A percentile compares a stretch with the other conserved stretches of the same genome.
These are phyloP conservation scores for Bujurquina vittata DNA, from an alignment of 2,113 vertebrate genomes.

Conservation along the genomic window DNA sequence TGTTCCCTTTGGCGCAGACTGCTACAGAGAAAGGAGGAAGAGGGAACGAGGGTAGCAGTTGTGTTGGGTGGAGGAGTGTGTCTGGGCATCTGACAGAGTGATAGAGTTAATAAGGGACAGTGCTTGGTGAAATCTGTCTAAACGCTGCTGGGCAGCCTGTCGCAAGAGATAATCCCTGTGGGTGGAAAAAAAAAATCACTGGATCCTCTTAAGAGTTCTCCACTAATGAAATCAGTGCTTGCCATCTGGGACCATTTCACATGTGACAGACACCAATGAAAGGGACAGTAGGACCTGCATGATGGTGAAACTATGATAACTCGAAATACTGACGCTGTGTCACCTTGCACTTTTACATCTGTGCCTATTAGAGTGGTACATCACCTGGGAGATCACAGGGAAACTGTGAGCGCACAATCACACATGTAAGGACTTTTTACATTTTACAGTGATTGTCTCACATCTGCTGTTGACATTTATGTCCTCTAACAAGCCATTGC, in stretches of 20 bases:
- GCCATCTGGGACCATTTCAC: constrained; percentile 60
- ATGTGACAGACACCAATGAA: constrained; percentile 45
- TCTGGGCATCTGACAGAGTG: constrained; percentile 38
- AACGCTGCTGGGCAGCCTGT: constrained; percentile 24
- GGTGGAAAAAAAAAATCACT: not conserved
- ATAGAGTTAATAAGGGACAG: constrained; percentile 65
- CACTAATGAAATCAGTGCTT: constrained; percentile 61
- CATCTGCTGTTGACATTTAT: constrained; percentile 47
- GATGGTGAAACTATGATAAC: constrained; percentile 62
- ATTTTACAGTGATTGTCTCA: constrained; percentile 26
- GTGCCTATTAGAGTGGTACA: constrained; percentile 37
- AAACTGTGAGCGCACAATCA: not conserved
- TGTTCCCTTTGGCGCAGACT: constrained; percentile 46
- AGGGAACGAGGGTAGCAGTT: not conserved
- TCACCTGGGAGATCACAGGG: not conserved
- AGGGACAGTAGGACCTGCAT: constrained; percentile 13
- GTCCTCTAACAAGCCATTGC: constrained; percentile 36
- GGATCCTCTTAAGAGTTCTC: constrained; percentile 45
- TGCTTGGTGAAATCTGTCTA: constrained; percentile 49
- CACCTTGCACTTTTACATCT: constrained; percentile 15
- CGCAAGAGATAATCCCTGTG: constrained; percentile 46
- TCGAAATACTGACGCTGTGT: constrained; percentile 20
- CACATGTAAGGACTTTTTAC: not conserved
- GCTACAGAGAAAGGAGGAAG: constrained; percentile 22
- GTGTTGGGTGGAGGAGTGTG: not conserved